Base-by-base conservation (phyloP, 2,797 vertebrate genomes). In the Pseudocheirus occidentalis region DNA sequence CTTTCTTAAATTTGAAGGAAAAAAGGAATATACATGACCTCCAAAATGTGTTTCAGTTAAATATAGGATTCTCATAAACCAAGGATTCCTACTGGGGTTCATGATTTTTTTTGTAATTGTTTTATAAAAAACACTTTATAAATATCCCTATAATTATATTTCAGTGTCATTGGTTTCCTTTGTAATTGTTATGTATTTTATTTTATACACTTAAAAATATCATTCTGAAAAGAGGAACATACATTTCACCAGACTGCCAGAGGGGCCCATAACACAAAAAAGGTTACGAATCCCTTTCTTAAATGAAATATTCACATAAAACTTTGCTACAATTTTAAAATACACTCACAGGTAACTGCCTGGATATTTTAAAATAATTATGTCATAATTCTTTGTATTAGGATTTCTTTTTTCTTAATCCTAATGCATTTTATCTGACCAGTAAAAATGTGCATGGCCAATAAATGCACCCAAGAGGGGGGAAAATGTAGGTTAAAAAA, bases 1-100 rank as follows among this genome's bases (percentile, higher is more conserved):
- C 54, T 24, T 18, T 81, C 90, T 95, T 97, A 93, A 92, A 95
- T 95, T 93, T 52, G 95, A 98, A 98, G 97, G 98, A 97, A 97
- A 40, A 91, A 59, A 16, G 66, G 14, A 92, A 53, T 21, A 56
- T 92, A 52, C 81, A 91, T 31, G 89, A 91, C 31, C 90, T 52
- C 73, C 34, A 95, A 94, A 62, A 92, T 91, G 14, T 89, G 58
- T 62, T 93, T 53, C 62, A 56, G 27, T 46, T 87, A 87, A 94
- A 95, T 91, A 92, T 18, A 55, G 2, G 66, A 87, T 95, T 94
- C 91, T 92, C 92, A 55, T 31, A 34, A 55, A 62, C 93, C 50
- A 87, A 13, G 3, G 21, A 1, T 46, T 87, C 73, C 27, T 87
- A 87, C 0, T 87, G 40, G 73, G 5, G 4, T 50, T 40, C 10